phyloP scores from a whole-genome alignment of 2,888 invertebrate species.

The Cephus pulcher region DNA sequence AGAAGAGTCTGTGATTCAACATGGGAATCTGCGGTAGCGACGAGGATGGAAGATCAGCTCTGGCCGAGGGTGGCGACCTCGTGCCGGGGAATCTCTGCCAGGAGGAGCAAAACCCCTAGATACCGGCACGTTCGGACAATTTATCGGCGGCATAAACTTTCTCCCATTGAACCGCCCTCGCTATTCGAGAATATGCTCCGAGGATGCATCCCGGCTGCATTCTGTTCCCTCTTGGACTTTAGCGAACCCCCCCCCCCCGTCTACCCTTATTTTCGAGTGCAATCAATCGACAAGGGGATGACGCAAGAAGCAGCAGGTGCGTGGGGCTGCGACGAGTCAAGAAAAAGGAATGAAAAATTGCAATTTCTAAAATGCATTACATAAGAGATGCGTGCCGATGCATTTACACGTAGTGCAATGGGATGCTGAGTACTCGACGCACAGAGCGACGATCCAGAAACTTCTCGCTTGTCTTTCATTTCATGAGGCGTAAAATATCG shows the following conservation, averaged over 20 bases:
- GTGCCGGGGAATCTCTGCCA: not conserved
- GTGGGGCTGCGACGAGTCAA: not conserved
- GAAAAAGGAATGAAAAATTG: no score
- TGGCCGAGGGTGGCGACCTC: not conserved
- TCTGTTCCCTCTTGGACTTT: not conserved
- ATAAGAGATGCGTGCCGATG: no score
- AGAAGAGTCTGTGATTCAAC: no score
- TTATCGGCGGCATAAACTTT: conserved; percentile 34
- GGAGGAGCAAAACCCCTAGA: not conserved
- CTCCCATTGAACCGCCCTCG: conserved; percentile 23
- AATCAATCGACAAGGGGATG: not conserved
- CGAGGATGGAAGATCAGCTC: not conserved
- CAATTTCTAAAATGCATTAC: no score
- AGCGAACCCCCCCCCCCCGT: no score
- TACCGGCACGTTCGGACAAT: conserved; percentile 24
- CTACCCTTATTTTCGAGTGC: not conserved
- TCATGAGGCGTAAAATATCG: not conserved
- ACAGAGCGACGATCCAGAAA: not conserved
- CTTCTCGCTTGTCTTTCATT: not conserved
- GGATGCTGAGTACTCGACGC: not conserved
- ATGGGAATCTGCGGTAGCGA: not conserved
- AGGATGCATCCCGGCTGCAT: not conserved
- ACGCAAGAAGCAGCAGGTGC: not conserved
- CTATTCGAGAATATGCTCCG: not conserved
- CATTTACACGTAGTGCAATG: not conserved